phyloP scores from a whole-genome alignment of 2,797 vertebrate species.

The Notoglanidium macrostoma region DNA sequence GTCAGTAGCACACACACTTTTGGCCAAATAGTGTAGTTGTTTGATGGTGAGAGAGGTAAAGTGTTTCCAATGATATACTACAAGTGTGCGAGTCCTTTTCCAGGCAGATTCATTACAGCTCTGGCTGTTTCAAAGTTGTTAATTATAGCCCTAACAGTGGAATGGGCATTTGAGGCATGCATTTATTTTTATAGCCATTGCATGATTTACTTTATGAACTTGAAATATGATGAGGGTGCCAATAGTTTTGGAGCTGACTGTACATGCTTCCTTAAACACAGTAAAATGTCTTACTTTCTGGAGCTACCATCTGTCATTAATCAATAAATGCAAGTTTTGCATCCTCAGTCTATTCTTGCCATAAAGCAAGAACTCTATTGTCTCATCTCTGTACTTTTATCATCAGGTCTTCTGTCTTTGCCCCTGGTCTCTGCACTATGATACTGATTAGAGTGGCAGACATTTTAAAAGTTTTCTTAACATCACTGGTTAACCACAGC shows the following conservation, averaged over 20 bases:
- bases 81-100: not conserved
- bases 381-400: not conserved
- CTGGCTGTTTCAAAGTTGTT: not conserved
- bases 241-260: not conserved
- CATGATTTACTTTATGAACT: not conserved
- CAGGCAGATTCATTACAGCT: not conserved
- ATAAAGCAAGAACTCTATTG: not conserved
- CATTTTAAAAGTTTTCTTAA: not conserved
- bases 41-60: not conserved
- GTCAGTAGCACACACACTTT: not conserved
- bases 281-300: not conserved
- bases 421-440: not conserved
- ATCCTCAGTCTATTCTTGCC: not conserved
- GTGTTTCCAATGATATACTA: no score
- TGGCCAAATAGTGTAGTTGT: not conserved
- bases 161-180: not conserved
- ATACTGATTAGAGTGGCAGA: not conserved
- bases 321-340: not conserved
- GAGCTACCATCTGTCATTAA: not conserved
- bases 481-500: constrained; percentile 3
- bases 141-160: not conserved
- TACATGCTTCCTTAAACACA: not conserved
- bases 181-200: not conserved
- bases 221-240: not conserved
- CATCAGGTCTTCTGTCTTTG: not conserved